Evolutionary conservation across 2,113 vertebrate species (phyloP).

Genomic region (Chelonoidis abingdonii): DNA sequence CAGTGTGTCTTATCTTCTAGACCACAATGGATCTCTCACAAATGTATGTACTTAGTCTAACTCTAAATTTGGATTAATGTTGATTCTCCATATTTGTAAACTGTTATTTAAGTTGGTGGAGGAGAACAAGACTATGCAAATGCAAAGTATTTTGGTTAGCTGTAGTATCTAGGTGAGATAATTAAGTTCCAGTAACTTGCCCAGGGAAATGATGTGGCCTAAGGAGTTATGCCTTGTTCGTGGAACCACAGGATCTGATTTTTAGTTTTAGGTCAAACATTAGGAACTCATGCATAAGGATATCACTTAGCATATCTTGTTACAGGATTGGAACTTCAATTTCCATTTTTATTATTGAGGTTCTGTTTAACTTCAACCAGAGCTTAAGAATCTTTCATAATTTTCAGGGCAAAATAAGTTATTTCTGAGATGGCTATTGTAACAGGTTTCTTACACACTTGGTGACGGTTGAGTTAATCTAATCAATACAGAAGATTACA

Average conservation of each 20-base stretch:
- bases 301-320: too few species aligned
- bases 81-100: too few species aligned
- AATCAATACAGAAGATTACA: not conserved
- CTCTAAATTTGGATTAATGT: not conserved
- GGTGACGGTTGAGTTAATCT: not conserved
- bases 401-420: fast-evolving
- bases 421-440: not conserved
- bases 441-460: not conserved
- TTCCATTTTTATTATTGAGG: not conserved
- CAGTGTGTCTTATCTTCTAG: not conserved
- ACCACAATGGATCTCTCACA: not conserved
- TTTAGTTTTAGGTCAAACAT: not conserved
- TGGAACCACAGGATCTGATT: not conserved
- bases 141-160: not conserved
- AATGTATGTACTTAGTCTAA: not conserved
- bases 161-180: not conserved
- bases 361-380: not conserved
- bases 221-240: too few species aligned
- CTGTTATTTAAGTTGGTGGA: not conserved
- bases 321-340: not conserved
- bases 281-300: too few species aligned
- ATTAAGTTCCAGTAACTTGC: not conserved
- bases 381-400: not conserved
- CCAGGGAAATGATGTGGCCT: too few species aligned
- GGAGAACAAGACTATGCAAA: not conserved